Percentiles rank a stretch among this genome's conserved stretches.
These are phyloP conservation scores for Melanerpes aurifrons DNA, from an alignment of 2,113 vertebrate genomes.

Conservation along the genomic window DNA sequence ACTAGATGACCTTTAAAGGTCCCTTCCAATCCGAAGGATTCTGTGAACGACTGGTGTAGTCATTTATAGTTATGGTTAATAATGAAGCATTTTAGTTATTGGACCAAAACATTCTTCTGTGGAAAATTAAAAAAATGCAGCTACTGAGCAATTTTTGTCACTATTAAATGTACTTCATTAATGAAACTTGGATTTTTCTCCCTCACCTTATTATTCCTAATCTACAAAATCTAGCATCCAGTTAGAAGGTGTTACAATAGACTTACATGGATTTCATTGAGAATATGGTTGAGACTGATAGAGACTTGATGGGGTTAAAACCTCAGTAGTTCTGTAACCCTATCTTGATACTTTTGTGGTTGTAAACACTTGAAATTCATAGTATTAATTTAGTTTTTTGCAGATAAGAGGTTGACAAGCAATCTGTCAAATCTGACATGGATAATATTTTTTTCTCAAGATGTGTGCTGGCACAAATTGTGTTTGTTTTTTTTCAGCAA, in stretches of 20 bases:
- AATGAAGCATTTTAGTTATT: not conserved
- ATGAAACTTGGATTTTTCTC: not conserved
- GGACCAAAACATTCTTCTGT: not conserved
- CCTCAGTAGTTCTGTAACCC: not conserved
- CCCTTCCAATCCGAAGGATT: not conserved
- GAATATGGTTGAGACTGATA: not conserved
- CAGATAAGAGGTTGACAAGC: not conserved
- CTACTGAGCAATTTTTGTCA: not conserved
- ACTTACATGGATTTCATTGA: not conserved
- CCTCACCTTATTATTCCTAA: fast-evolving
- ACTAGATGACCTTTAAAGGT: not conserved
- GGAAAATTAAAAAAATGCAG: not conserved
- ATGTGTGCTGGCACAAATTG: not conserved
- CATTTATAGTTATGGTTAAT: not conserved
- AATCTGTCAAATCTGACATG: not conserved
- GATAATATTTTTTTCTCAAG: not conserved
- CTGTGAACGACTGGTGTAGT: not conserved
- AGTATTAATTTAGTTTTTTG: not conserved
- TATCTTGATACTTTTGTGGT: not conserved
- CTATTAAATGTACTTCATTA: not conserved
- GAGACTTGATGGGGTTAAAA: fast-evolving
- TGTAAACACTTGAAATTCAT: not conserved
- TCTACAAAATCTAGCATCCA: not conserved
- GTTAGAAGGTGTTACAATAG: not conserved
- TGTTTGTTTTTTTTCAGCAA: not conserved